Conservation (phyloP, 1,140 invertebrate species). For the Leguminivora glycinivorella region DNA sequence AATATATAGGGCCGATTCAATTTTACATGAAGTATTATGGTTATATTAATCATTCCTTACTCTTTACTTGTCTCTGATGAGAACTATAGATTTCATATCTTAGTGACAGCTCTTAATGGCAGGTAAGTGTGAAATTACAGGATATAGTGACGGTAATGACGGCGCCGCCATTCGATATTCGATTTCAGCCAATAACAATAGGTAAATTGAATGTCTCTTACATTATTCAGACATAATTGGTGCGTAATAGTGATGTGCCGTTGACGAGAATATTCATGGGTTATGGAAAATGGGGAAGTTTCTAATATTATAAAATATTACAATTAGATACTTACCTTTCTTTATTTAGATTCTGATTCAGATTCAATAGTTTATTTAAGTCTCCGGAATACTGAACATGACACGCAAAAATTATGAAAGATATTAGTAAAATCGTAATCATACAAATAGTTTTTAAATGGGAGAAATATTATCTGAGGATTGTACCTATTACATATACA, state of each 20-base stretch:
- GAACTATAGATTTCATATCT: conserved; percentile 1
- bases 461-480: no score
- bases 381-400: no score
- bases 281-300: neutral
- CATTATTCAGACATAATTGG: conserved; percentile 7
- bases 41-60: neutral
- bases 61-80: neutral
- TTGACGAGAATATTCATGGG: neutral
- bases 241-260: neutral
- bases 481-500: no score
- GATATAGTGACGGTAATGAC: neutral
- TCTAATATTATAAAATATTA: neutral
- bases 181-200: neutral
- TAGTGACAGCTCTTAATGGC: conserved; percentile 26
- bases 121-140: conserved; percentile 19
- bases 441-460: no score
- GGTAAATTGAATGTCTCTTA: conserved; percentile 1
- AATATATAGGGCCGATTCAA: no score
- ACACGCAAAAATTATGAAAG: no score
- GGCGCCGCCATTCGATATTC: conserved; percentile 2
- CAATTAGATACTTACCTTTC: no score
- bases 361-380: no score
- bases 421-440: no score
- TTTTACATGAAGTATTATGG: neutral
- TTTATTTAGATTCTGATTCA: no score